phyloP scores from a whole-genome alignment of 2,888 invertebrate species.

The Leptogaster cylindrica region DNA sequence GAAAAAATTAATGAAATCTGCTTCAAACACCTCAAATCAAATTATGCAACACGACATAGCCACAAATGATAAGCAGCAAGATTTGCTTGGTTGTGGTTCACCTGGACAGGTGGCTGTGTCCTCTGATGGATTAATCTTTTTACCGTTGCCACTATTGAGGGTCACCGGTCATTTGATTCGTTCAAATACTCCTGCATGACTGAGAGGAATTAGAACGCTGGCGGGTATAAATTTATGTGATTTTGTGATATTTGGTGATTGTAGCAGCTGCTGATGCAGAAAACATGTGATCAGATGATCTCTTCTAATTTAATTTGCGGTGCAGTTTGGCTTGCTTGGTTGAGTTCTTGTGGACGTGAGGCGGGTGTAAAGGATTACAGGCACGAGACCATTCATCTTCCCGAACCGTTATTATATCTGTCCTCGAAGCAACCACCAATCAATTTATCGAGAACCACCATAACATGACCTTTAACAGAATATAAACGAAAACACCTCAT shows the following conservation, averaged over 20 bases:
- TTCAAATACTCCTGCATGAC: too few relatives aligned
- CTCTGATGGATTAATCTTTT: background rate
- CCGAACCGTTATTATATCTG: background rate
- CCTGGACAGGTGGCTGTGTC: background rate
- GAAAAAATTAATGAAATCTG: conserved; percentile 6
- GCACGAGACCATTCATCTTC: background rate
- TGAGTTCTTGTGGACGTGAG: conserved; percentile 1
- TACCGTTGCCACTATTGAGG: too few relatives aligned
- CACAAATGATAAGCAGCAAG: conserved; percentile 17
- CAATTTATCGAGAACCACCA: background rate
- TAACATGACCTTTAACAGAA: background rate
- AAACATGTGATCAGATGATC: too few relatives aligned
- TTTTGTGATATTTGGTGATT: conserved; percentile 26
- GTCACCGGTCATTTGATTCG: too few relatives aligned
- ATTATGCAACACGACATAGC: conserved; percentile 11
- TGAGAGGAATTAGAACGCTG: too few relatives aligned
- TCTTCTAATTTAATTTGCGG: conserved; percentile 18
- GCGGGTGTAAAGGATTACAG: background rate
- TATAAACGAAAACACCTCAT: background rate
- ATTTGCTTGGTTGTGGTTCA: background rate
- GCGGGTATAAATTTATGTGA: too few relatives aligned
- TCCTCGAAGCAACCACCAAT: background rate
- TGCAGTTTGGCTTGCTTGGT: background rate
- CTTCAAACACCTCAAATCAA: conserved; percentile 35
- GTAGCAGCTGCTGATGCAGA: too few relatives aligned